Percentiles rank a stretch among this genome's conserved stretches.
Evolutionary conservation across 2,888 invertebrate genomes (phyloP).

Genomic region (Epinotia demarniana): DNA sequence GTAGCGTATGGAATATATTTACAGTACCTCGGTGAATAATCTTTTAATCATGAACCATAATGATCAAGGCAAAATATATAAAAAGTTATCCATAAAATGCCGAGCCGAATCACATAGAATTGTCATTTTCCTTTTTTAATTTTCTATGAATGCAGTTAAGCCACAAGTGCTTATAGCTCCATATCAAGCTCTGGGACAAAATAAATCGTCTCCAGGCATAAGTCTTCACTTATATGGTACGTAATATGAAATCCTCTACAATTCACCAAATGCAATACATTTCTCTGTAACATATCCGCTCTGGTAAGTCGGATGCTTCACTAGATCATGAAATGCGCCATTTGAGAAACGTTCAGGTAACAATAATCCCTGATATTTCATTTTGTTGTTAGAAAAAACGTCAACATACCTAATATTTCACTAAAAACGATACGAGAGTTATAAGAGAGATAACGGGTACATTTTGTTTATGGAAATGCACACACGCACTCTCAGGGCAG

Average conservation of each 20-base stretch:
- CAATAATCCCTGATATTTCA: constrained; percentile 12
- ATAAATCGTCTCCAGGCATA: constrained; percentile 31
- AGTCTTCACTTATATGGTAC: constrained; percentile 32
- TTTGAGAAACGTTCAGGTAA: constrained; percentile 22
- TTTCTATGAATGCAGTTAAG: background rate
- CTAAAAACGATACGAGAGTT: too few species aligned
- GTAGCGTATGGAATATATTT: too few species aligned
- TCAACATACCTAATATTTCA: background rate
- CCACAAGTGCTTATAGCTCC: background rate
- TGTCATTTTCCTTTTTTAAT: background rate
- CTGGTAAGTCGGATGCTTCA: constrained; percentile 33
- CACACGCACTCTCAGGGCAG: too few species aligned
- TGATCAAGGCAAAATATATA: too few species aligned
- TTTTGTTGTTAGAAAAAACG: background rate
- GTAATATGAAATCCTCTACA: constrained; percentile 33
- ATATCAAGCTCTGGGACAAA: constrained; percentile 13
- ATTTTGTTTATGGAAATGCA: background rate
- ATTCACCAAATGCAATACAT: constrained; percentile 38
- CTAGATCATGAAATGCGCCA: constrained; percentile 23
- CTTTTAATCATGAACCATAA: too few species aligned
- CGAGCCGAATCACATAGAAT: background rate
- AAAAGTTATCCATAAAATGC: too few species aligned
- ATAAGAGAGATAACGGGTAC: background rate
- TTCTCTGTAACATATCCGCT: constrained; percentile 32
- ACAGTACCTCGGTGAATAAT: too few species aligned